Evolutionary conservation across 1,140 invertebrate species (phyloP), one percentile per base, ranked within the genome.

Genomic region (Ylistrum balloti): DNA sequence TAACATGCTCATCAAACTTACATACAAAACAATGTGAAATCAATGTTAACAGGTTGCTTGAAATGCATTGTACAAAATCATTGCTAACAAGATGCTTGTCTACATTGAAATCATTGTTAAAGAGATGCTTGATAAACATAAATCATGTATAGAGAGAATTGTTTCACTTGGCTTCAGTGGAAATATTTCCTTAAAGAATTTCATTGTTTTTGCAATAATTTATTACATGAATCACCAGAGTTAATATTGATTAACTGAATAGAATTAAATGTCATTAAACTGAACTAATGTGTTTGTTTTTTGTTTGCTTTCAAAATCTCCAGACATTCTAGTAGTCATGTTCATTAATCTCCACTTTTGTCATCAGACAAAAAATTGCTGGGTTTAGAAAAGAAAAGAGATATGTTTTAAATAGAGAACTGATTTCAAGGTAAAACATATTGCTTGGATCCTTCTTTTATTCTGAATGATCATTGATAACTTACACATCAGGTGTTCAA

Each of bases 201-300:
- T 74, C 22, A 74, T 74, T 74, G 56, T 74, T 74, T 48, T 74
- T 74, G 56, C 56, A 74, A 74, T 74, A 74, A 74, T 74, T 74
- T 74, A 74, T 74, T 74, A 74, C 56, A 74, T 74, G 56, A 28
- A 74, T 28, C 56, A 74, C 56, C 56, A 38, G 5, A 74, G 56
- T 74, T 74, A 74, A 74, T 74, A 74, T 28, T 0, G 28, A 74
- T 74, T 74, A 74, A 74, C 56, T 74, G 56, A 74, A 74, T 74
- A 74, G 56, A 74, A 74, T 74, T 74, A 74, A 74, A 74, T 74
- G 56, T 74, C 56, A 74, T 74, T 7, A 74, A 74, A 74, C 56
- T 74, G n/a, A 74, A 28, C n/a, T 74, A 74, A 28, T 28, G 22
- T 74, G 56, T 74, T 74, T 74, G 56, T 74, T 74, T 74, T 74